Base-by-base conservation (phyloP, 2,888 invertebrate species). In the Pandemis heparana region DNA sequence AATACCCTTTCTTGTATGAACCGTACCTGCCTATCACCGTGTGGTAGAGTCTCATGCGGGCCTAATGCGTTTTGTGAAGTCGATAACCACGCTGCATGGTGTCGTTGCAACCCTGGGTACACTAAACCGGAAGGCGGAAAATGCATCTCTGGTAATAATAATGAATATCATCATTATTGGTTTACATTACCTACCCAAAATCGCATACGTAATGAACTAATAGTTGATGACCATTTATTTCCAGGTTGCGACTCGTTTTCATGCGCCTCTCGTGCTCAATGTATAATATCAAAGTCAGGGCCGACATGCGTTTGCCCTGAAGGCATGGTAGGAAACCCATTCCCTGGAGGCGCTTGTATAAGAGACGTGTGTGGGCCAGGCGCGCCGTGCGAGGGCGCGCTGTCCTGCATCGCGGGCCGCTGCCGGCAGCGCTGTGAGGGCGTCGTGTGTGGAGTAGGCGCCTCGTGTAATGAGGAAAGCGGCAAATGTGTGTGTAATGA, bases 381-480 rank as follows among this genome's bases (percentile, higher is more conserved):
- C 0, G 94, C 96, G 68, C 97, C 97, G 0, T 98, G 98, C 81
- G 96, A 96, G 43, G 96, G 96, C 65, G 97, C 97, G 0, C 96
- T 97, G 81, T 96, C 97, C 1, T 98, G 98, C 86, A 97, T 98
- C 76, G 96, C 97, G 23, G 98, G 98, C 39, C 96, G 98, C 75
- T 98, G 98, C 87, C 97, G 98, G 83, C 97, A 98, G 83, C 96
- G 98, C 16, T 98, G 98, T 84, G 97, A 98, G 80, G 97, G 97
- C 48, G 95, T 98, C 10, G 96, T 98, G 14, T 98, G 98, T 84
- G 98, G 98, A 8, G 96, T 98, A 48, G 98, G 98, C 8, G 98
- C 98, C 16, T 96, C 96, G 67, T 98, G 98, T 85, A 97, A 98
- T 84, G 96, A 96, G 81, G 94, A 95, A 69, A 96, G 96, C 43